These are phyloP conservation scores for Labrus mixtus DNA, from an alignment of 2,113 vertebrate species.

Conservation along the genomic window DNA sequence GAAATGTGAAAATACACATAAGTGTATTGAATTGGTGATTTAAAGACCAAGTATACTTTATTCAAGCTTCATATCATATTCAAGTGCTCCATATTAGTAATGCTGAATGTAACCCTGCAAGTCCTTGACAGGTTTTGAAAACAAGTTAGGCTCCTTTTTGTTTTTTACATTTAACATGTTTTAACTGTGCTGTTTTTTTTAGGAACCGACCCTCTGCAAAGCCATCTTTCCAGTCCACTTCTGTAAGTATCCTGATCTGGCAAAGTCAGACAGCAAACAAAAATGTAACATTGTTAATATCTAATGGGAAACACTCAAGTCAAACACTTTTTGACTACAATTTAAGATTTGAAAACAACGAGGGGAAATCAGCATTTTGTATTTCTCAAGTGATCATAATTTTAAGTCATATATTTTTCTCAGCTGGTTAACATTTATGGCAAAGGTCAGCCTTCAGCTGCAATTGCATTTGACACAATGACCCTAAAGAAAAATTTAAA, in stretches of 20 bases:
- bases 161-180: constrained; percentile 1
- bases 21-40: too few relatives aligned
- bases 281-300: neutral
- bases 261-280: neutral
- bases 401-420: neutral
- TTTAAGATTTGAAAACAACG: too few relatives aligned
- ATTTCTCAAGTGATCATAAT: too few relatives aligned
- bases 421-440: neutral
- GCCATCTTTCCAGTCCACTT: constrained; percentile 85
- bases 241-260: constrained; percentile 80
- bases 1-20: too few relatives aligned
- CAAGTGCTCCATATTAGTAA: too few relatives aligned
- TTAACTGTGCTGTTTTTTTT: constrained; percentile 6
- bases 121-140: constrained; percentile 17
- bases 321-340: neutral
- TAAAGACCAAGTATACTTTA: too few relatives aligned
- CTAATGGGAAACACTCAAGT: neutral
- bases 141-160: constrained; percentile 17
- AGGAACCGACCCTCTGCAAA: constrained; percentile 88
- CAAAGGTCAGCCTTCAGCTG: neutral
- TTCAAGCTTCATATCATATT: too few relatives aligned
- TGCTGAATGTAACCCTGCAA: constrained; percentile 7
- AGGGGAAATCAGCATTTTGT: too few relatives aligned
- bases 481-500: neutral
- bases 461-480: neutral